Conservation (phyloP, 2,888 invertebrate genomes). For the Agonopterix heracliana region DNA sequence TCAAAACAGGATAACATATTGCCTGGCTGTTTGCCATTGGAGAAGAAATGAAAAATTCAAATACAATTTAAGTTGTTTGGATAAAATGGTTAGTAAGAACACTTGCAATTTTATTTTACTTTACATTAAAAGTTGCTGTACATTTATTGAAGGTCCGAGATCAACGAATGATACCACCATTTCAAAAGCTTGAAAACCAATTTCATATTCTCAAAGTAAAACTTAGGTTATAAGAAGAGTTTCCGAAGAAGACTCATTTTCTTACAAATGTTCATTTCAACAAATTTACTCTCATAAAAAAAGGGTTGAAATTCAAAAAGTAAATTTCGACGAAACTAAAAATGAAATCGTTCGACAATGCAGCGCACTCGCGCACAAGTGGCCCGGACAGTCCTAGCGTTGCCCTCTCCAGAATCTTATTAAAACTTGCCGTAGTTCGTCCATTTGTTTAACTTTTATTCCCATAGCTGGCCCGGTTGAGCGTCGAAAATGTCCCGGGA, state of each 20-base stretch:
- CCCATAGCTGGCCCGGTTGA: constrained; percentile 8
- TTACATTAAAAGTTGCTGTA: too few relatives aligned
- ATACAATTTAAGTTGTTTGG: too few relatives aligned
- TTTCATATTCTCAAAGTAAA: background rate
- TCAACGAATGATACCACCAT: too few relatives aligned
- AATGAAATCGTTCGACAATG: background rate
- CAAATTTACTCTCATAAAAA: too few relatives aligned
- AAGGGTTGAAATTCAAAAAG: too few relatives aligned
- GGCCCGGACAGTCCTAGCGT: background rate
- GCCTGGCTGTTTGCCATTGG: background rate
- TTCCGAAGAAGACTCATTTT: too few relatives aligned
- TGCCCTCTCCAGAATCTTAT: constrained; percentile 11
- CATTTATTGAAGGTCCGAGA: too few relatives aligned
- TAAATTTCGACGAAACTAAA: too few relatives aligned
- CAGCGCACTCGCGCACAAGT: background rate
- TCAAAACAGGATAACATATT: background rate
- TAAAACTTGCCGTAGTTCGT: constrained; percentile 13
- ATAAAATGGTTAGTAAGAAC: too few relatives aligned
- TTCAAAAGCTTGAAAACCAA: background rate
- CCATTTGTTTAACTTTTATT: constrained; percentile 17
- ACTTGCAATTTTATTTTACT: too few relatives aligned
- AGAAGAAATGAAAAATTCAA: background rate
- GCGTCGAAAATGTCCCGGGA: constrained; percentile 3
- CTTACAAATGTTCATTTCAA: too few relatives aligned
- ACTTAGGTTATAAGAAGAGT: too few relatives aligned